Percentiles rank a stretch among this genome's conserved stretches.
These are phyloP conservation scores for Lepidochitona cinerea DNA, from an alignment of 2,888 invertebrate species.

Conservation along the genomic window DNA sequence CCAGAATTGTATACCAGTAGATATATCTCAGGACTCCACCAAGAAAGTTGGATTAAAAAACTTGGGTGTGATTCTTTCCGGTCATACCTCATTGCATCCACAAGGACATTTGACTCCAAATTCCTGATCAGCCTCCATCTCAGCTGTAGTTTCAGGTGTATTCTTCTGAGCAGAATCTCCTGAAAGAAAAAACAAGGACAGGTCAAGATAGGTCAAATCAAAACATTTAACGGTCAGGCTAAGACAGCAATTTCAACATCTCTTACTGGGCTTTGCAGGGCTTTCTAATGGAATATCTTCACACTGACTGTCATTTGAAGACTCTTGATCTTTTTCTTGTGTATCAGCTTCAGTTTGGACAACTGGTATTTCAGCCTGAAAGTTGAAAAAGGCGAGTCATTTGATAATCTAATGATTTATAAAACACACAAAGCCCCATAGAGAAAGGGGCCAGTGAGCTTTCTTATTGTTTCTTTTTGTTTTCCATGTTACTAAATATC, in stretches of 20 bases:
- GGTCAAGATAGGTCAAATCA: not conserved
- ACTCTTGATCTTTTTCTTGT: too few species aligned
- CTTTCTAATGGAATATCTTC: conserved; percentile 44
- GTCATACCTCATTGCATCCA: conserved; percentile 67
- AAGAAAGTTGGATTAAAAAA: too few species aligned
- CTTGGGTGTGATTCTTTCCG: too few species aligned
- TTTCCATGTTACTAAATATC: not conserved
- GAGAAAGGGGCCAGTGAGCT: too few species aligned
- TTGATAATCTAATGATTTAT: too few species aligned
- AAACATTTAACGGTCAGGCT: not conserved
- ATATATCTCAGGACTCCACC: too few species aligned
- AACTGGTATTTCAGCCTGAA: too few species aligned
- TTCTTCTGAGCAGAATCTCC: not conserved
- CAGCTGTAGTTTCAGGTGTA: not conserved
- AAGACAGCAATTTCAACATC: not conserved
- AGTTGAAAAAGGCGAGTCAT: too few species aligned
- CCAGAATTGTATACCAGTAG: too few species aligned
- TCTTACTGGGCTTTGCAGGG: conserved; percentile 51
- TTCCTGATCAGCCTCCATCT: conserved; percentile 34
- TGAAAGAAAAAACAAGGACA: not conserved
- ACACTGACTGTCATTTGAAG: too few species aligned
- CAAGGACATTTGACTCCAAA: conserved; percentile 63
- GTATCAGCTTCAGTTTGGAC: too few species aligned
- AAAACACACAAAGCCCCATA: too few species aligned
- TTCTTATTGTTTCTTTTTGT: not conserved